These are phyloP conservation scores for Microplitis demolitor DNA, from an alignment of 1,140 invertebrate species.

Conservation along the genomic window DNA sequence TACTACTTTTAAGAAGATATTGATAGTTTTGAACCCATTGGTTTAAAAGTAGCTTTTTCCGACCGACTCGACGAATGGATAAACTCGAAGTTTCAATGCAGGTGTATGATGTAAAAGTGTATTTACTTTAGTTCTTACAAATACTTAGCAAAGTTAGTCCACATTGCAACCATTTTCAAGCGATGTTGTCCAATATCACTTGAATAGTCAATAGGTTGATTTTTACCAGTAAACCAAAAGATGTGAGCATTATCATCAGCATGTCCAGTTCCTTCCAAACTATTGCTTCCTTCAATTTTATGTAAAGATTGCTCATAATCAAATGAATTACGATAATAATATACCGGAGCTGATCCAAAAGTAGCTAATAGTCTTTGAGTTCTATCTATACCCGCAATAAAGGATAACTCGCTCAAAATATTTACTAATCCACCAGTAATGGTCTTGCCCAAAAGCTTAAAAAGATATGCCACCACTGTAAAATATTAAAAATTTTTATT, in stretches of 20 bases:
- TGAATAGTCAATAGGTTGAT: background rate
- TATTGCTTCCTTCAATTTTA: background rate
- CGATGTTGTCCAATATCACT: background rate
- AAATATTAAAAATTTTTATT: too few relatives aligned
- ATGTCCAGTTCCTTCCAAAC: background rate
- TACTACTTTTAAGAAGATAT: too few relatives aligned
- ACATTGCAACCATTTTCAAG: background rate
- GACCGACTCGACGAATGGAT: too few relatives aligned
- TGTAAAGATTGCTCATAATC: background rate
- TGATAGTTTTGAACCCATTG: too few relatives aligned
- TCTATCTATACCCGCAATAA: background rate
- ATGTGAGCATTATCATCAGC: constrained; percentile 16
- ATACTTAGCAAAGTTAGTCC: constrained; percentile 36
- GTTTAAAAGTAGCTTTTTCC: too few relatives aligned
- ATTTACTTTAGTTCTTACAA: constrained; percentile 13
- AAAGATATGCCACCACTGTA: background rate
- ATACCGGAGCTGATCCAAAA: background rate
- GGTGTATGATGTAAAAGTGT: too few relatives aligned
- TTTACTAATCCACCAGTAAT: background rate
- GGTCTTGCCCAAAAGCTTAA: background rate
- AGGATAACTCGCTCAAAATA: background rate
- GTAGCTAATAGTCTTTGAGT: constrained; percentile 8
- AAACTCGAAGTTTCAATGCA: too few relatives aligned
- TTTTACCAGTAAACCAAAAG: background rate
- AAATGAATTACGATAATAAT: constrained; percentile 15